Conservation (phyloP, 2,113 vertebrate species). For the Rutilus rutilus region DNA sequence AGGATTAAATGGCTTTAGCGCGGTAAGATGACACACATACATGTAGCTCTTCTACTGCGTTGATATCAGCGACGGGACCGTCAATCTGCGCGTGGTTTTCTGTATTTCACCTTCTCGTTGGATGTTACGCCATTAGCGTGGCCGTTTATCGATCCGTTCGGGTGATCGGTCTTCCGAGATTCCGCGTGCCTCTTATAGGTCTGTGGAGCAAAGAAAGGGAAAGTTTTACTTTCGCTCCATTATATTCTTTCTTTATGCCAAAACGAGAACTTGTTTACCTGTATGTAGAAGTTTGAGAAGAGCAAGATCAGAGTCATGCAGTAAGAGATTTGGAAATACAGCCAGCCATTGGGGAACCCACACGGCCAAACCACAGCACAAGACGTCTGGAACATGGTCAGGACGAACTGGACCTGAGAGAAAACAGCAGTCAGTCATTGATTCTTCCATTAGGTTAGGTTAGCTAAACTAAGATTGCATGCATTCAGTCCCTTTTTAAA, state of each 20-base stretch:
- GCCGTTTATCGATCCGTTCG: slow-evolving; percentile 85
- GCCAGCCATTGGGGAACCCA: slow-evolving; percentile 88
- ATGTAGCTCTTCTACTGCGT: slow-evolving; percentile 47
- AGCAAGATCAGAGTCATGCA: slow-evolving; percentile 90
- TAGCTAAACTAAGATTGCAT: not conserved
- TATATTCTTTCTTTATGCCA: not conserved
- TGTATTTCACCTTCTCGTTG: slow-evolving; percentile 75
- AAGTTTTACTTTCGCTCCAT: not conserved
- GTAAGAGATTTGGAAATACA: slow-evolving; percentile 94
- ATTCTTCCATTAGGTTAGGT: not conserved
- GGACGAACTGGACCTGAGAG: slow-evolving; percentile 88
- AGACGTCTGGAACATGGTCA: slow-evolving; percentile 90
- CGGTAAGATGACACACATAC: slow-evolving; percentile 55
- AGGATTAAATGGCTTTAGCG: slow-evolving; percentile 61
- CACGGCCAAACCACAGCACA: slow-evolving; percentile 91
- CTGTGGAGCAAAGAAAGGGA: slow-evolving; percentile 66
- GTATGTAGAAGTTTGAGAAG: slow-evolving; percentile 95
- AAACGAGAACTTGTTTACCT: slow-evolving; percentile 74
- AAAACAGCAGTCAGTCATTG: not conserved
- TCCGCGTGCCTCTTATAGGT: slow-evolving; percentile 89
- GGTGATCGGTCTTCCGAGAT: slow-evolving; percentile 82
- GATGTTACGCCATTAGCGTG: slow-evolving; percentile 81
- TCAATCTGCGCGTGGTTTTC: slow-evolving; percentile 90
- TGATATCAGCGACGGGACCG: slow-evolving; percentile 15
- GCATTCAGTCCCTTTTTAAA: not conserved